Conservation (phyloP, 2,888 invertebrate species). For the Perizoma affinitatum region DNA sequence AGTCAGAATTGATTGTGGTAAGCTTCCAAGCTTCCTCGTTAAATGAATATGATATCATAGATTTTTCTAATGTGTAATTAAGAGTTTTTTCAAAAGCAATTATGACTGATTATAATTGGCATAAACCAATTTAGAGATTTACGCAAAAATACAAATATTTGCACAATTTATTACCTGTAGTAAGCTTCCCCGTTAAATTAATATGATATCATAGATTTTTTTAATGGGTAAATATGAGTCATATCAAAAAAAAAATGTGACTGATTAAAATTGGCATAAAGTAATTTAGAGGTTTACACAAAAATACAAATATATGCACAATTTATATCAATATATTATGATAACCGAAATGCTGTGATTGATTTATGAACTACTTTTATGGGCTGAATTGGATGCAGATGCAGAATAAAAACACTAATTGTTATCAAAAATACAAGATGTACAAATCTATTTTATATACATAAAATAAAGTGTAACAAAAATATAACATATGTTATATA, state of each 20-base stretch:
- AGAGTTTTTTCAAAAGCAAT: not conserved
- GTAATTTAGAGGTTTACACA: slow-evolving; percentile 16
- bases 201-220: slow-evolving; percentile 51
- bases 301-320: not conserved
- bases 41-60: slow-evolving; percentile 52
- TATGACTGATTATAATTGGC: slow-evolving; percentile 18
- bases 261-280: slow-evolving; percentile 15
- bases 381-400: not conserved
- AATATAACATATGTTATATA: no score
- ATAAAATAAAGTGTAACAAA: no score
- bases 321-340: slow-evolving; percentile 4
- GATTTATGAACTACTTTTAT: not conserved
- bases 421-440: no score
- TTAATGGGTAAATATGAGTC: not conserved
- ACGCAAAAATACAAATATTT: not conserved
- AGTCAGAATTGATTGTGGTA: slow-evolving; percentile 56
- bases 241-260: slow-evolving; percentile 4
- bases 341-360: not conserved
- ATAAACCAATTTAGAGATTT: slow-evolving; percentile 18
- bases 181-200: slow-evolving; percentile 59
- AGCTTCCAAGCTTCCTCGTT: slow-evolving; percentile 68
- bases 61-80: slow-evolving; percentile 3
- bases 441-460: no score
- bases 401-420: no score
- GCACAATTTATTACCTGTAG: no score